Evolutionary conservation across 2,113 vertebrate species (phyloP).

Genomic region (Nipponia nippon): DNA sequence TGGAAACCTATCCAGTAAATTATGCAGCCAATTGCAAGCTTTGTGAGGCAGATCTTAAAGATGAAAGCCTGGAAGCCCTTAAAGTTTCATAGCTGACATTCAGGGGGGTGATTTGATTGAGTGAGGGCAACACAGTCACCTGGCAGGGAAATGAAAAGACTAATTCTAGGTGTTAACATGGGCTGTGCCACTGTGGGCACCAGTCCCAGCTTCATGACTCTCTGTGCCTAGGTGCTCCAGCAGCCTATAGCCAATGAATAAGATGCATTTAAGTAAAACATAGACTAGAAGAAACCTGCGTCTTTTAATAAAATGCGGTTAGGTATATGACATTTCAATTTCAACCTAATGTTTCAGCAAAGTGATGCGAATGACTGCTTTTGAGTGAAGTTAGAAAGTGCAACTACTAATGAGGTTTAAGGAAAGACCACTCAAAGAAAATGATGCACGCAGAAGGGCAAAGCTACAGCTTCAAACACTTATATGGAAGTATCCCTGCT

Average conservation of each 20-base stretch:
- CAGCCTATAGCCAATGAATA: neutral
- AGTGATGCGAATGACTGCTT: neutral
- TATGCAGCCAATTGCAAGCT: neutral
- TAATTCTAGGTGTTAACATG: neutral
- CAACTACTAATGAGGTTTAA: conserved; percentile 48
- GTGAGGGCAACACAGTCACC: neutral
- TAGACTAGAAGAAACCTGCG: neutral
- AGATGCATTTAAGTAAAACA: neutral
- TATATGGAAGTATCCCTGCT: neutral
- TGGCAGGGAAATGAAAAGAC: neutral
- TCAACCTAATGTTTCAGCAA: neutral
- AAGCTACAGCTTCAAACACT: conserved; percentile 15
- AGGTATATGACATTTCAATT: neutral
- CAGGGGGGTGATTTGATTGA: neutral
- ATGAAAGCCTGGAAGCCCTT: neutral
- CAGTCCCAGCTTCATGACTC: neutral
- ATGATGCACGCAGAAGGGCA: conserved; percentile 4
- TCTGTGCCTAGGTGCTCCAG: neutral
- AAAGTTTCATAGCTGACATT: neutral
- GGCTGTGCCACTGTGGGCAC: neutral
- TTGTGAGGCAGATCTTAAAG: neutral
- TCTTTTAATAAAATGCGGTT: neutral
- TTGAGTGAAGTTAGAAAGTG: neutral
- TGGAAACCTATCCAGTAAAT: neutral
- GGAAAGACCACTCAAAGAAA: conserved; percentile 1